phyloP scores from a whole-genome alignment of 2,888 invertebrate species.

The Amblyjoppa proteus region DNA sequence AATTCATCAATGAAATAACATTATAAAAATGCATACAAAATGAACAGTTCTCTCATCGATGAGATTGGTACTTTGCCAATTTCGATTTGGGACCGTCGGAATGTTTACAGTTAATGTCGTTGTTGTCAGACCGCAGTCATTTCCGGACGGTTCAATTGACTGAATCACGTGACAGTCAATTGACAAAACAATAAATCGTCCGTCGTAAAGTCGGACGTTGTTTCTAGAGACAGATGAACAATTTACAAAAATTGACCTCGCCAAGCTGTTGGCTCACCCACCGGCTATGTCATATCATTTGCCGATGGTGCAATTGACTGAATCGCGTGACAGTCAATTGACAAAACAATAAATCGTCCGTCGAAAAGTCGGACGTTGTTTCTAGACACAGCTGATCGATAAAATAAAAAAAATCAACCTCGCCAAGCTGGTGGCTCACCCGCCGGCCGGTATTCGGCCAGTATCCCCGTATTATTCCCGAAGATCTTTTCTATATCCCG shows the following conservation, averaged over 20 bases:
- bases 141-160: too few relatives aligned
- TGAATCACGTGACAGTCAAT: too few relatives aligned
- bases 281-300: too few relatives aligned
- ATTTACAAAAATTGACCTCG: too few relatives aligned
- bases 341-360: background rate
- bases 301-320: too few relatives aligned
- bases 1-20: background rate
- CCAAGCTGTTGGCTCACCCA: too few relatives aligned
- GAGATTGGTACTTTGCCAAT: background rate
- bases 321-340: background rate
- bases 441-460: background rate
- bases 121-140: background rate
- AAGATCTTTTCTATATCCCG: slow-evolving; percentile 52
- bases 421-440: background rate
- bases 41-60: background rate
- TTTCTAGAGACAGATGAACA: too few relatives aligned
- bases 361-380: too few relatives aligned
- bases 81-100: background rate
- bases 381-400: too few relatives aligned
- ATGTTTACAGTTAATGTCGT: too few relatives aligned
- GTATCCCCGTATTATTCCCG: slow-evolving; percentile 5
- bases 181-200: background rate
- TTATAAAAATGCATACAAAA: background rate
- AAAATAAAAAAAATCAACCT: background rate
- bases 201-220: too few relatives aligned